Conservation (phyloP, 2,888 invertebrate species). For the Spisula subtruncata region DNA sequence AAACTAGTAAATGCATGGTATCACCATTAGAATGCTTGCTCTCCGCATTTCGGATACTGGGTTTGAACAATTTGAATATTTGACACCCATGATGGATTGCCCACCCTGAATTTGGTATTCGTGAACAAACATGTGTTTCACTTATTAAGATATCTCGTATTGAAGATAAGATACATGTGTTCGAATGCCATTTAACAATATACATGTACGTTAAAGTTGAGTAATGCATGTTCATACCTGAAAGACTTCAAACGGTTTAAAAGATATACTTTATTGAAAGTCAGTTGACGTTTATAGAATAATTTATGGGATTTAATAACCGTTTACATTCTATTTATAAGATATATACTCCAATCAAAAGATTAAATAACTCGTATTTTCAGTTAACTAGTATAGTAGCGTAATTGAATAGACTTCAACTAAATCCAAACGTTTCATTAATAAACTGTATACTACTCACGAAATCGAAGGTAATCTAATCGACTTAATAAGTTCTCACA, state of each 20-base stretch:
- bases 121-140: too few species aligned
- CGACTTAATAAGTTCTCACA: background rate
- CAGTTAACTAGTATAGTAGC: background rate
- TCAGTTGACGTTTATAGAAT: background rate
- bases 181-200: background rate
- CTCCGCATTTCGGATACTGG: too few species aligned
- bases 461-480: background rate
- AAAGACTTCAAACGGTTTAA: background rate
- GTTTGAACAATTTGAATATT: too few species aligned
- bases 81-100: too few species aligned
- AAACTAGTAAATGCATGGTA: too few species aligned
- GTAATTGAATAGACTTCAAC: too few species aligned
- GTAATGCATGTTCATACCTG: background rate
- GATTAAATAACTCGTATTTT: conserved; percentile 3
- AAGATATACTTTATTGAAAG: background rate
- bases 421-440: too few species aligned
- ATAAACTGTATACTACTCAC: too few species aligned
- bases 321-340: background rate
- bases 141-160: too few species aligned
- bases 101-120: too few species aligned
- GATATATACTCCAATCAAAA: background rate
- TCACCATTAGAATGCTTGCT: too few species aligned
- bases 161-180: too few species aligned
- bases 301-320: background rate
- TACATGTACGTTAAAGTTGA: background rate